These are phyloP conservation scores for Sarcoramphus papa DNA, from an alignment of 2,797 vertebrate genomes.

Conservation along the genomic window DNA sequence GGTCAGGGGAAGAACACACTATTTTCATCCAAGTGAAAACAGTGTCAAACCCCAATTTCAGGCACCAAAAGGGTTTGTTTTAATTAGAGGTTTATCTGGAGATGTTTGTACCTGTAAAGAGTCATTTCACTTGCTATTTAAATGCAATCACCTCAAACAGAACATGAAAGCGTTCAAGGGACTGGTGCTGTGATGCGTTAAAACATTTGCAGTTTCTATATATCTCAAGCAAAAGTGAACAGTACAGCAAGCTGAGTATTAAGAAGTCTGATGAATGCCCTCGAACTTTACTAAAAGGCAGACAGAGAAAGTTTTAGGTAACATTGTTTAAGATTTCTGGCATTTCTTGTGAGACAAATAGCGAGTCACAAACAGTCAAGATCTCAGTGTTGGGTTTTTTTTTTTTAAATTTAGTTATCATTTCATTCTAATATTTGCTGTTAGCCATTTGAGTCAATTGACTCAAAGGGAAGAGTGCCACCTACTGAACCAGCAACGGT, in stretches of 20 bases:
- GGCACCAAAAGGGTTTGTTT: background rate
- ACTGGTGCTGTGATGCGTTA: background rate
- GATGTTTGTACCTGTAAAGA: background rate
- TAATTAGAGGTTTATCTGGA: background rate
- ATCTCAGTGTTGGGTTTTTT: background rate
- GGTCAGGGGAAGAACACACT: background rate
- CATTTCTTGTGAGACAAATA: background rate
- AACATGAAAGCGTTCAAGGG: background rate
- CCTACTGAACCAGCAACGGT: constrained; percentile 60
- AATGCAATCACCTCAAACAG: background rate
- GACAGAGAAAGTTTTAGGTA: background rate
- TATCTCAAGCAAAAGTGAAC: background rate
- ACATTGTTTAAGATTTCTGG: background rate
- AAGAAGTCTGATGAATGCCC: background rate
- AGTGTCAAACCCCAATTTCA: background rate
- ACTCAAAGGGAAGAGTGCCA: constrained; percentile 71
- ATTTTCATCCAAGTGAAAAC: background rate
- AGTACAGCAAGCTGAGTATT: background rate
- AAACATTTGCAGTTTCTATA: background rate
- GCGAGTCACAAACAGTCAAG: background rate
- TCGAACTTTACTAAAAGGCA: background rate
- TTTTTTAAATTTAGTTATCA: background rate
- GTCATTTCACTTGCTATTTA: background rate
- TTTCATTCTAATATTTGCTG: background rate
- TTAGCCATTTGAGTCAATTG: background rate